Conservation (phyloP, 2,113 vertebrate genomes). For the Halichoerus grypus region DNA sequence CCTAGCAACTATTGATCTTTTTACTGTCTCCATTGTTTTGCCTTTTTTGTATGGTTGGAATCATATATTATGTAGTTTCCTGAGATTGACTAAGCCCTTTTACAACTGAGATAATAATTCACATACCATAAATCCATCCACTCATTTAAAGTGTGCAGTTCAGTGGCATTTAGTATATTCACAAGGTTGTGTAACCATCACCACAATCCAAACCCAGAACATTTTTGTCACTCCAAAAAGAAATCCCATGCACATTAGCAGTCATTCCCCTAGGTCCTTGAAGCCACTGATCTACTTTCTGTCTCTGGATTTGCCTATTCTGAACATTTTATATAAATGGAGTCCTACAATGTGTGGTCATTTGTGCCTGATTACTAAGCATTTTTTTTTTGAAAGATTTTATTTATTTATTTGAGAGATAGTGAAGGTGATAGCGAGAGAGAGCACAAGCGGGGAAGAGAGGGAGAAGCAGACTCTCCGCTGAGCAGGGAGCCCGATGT, state of each 20-base stretch:
- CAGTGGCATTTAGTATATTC: not conserved
- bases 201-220: not conserved
- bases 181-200: not conserved
- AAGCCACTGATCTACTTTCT: conserved; percentile 1
- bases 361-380: conserved; percentile 28
- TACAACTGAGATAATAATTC: conserved; percentile 37
- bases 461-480: too few species aligned
- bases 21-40: conserved; percentile 10
- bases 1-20: not conserved
- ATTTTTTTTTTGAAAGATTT: not conserved
- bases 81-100: not conserved
- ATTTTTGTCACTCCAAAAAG: not conserved
- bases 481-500: too few species aligned
- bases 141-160: not conserved
- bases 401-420: too few species aligned
- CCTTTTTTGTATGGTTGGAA: not conserved
- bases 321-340: not conserved
- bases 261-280: not conserved
- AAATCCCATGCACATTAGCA: not conserved
- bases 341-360: not conserved
- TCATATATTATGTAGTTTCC: not conserved
- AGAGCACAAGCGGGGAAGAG: too few species aligned
- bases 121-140: not conserved
- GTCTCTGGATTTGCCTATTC: not conserved
- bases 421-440: too few species aligned